Conservation (phyloP, 2,797 vertebrate species). For the Aphelocoma californica region DNA sequence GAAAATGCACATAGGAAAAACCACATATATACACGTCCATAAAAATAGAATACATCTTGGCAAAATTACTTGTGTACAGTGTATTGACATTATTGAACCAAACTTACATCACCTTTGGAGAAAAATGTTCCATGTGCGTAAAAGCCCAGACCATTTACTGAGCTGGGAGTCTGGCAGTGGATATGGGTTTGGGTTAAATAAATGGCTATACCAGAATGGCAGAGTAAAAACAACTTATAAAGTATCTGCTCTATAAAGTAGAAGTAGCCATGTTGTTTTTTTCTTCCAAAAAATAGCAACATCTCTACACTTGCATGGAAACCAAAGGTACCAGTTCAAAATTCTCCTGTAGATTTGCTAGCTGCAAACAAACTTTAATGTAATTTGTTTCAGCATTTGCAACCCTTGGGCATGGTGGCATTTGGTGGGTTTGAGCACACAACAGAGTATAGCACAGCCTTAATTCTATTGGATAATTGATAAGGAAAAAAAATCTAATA, state of each 20-base stretch:
- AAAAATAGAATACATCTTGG: constrained; percentile 96
- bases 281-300: background rate
- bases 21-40: constrained; percentile 84
- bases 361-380: background rate
- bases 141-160: background rate
- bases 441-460: background rate
- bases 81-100: constrained; percentile 75
- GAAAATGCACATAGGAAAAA: constrained; percentile 72
- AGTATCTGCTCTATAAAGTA: constrained; percentile 1
- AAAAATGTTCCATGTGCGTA: constrained; percentile 22
- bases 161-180: background rate
- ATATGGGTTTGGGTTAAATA: constrained; percentile 52
- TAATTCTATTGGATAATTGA: constrained; percentile 41
- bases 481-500: constrained; percentile 16
- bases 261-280: background rate
- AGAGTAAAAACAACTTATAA: background rate
- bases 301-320: background rate
- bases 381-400: background rate
- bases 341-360: background rate
- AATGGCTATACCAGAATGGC: constrained; percentile 29
- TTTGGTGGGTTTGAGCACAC: background rate
- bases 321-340: background rate
- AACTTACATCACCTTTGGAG: constrained; percentile 40
- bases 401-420: background rate
- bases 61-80: constrained; percentile 80